phyloP scores from a whole-genome alignment of 2,797 vertebrate species.

The Rhyacichthys aspro region DNA sequence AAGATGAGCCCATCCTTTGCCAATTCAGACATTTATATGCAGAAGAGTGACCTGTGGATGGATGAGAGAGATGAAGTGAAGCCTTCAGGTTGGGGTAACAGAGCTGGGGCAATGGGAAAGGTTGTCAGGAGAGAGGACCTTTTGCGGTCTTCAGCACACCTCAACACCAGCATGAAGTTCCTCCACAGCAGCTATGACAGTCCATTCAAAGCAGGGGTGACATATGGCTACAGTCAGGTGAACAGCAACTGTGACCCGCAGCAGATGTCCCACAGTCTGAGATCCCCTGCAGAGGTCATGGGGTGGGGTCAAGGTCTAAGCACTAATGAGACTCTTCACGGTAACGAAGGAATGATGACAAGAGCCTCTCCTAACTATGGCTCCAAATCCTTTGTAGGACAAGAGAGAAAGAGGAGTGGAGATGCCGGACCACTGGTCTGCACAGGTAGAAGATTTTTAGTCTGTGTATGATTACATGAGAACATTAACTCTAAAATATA shows the following conservation, averaged over 20 bases:
- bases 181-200: neutral
- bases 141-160: neutral
- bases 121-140: slow-evolving; percentile 38
- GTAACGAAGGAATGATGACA: neutral
- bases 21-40: slow-evolving; percentile 11
- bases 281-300: slow-evolving; percentile 7
- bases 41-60: slow-evolving; percentile 29
- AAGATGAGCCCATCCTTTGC: slow-evolving; percentile 26
- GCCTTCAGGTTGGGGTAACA: slow-evolving; percentile 24
- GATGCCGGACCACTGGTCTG: slow-evolving; percentile 18
- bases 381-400: slow-evolving; percentile 53
- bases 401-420: slow-evolving; percentile 73
- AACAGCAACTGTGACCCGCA: slow-evolving; percentile 16
- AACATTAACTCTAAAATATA: too few relatives aligned
- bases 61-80: slow-evolving; percentile 24
- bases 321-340: neutral
- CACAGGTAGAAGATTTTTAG: slow-evolving; percentile 38
- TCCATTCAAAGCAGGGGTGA: slow-evolving; percentile 30
- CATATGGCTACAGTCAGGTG: slow-evolving; percentile 7
- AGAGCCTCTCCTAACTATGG: slow-evolving; percentile 26
- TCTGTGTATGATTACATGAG: neutral
- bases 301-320: slow-evolving; percentile 19
- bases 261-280: slow-evolving; percentile 6
- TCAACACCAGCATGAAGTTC: neutral
- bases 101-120: slow-evolving; percentile 40